These are phyloP conservation scores for Pagetopsis macropterus DNA, from an alignment of 2,797 vertebrate species.

Conservation along the genomic window DNA sequence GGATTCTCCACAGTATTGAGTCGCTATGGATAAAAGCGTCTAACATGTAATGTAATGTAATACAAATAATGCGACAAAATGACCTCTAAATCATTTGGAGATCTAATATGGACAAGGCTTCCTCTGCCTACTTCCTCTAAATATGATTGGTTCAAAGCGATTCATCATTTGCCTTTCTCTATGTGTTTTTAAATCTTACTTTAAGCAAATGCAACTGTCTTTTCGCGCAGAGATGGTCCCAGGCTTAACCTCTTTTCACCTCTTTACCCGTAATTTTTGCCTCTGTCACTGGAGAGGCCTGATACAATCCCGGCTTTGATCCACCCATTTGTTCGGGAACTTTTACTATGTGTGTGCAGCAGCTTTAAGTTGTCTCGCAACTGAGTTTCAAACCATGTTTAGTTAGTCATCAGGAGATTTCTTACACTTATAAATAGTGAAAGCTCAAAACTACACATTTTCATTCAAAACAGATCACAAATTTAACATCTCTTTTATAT, in stretches of 20 bases:
- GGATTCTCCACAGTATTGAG: too few species aligned
- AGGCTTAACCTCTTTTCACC: slow-evolving; percentile 40
- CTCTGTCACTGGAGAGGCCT: slow-evolving; percentile 66
- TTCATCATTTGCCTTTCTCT: neutral
- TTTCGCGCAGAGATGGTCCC: slow-evolving; percentile 20
- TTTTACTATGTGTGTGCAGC: slow-evolving; percentile 45
- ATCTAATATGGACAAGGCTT: neutral
- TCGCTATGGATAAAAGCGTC: too few species aligned
- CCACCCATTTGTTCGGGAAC: slow-evolving; percentile 68
- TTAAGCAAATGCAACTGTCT: neutral
- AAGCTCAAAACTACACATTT: neutral
- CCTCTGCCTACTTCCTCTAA: neutral
- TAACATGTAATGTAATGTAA: too few species aligned
- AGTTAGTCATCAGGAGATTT: neutral
- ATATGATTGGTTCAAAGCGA: neutral
- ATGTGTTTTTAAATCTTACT: neutral
- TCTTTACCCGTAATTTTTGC: slow-evolving; percentile 56
- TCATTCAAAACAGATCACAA: neutral
- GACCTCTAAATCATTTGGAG: slow-evolving; percentile 4
- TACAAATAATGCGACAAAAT: neutral
- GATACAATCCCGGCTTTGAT: slow-evolving; percentile 82
- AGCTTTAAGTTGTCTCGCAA: slow-evolving; percentile 21
- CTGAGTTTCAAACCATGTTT: neutral
- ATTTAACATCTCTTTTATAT: neutral
- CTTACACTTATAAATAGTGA: neutral